Base-by-base conservation (phyloP, 2,113 vertebrate species). In the Rhabdornis inornatus region DNA sequence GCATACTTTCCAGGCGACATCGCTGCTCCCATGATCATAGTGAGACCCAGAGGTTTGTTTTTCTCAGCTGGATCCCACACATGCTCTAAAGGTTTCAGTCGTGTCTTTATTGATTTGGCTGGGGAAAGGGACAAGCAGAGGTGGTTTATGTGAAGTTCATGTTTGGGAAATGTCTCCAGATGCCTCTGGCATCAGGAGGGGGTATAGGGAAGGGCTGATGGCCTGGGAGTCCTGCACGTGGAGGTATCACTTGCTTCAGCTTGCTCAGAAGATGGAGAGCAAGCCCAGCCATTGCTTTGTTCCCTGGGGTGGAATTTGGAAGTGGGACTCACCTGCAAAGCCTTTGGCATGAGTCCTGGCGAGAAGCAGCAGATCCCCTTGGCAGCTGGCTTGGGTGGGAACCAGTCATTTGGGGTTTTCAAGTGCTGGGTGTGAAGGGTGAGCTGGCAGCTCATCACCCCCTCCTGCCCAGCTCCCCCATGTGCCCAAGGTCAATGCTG, bases 1-100 rank as follows among this genome's bases (percentile, higher is more conserved):
- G 89, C 97, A 97, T 97, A 92, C 89, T 96, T 97, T 97, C 96
- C 96, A 93, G 94, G 96, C 92, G 76, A 96, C 96, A 97, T 97
- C 79, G 95, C 74, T 95, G 95, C 95, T 97, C 95, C 96, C 90
- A 95, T 84, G 90, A 69, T 95, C 55, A 20, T 8, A 15, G 63
- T 37, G 88, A 83, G 95, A 92, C 84, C 20, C 5, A 82, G 72
- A 75, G 85, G 33, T 57, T 95, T 96, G 95, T 95, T 96, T 93
- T 92, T 65, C 92, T 89, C 93, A 8, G 17, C 92, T 94, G 94
- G 83, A 94, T 95, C 82, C 72, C 87, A 89, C 88, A 69, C 88
- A 63, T 17, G 35, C 71, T 65, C 66, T 40, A 3, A 68, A 90
- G 50, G 28, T 84, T 95, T 92, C 84, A 50, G 60, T 50, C 11